Conservation (phyloP, 2,113 vertebrate genomes). For the Spea bombifrons region DNA sequence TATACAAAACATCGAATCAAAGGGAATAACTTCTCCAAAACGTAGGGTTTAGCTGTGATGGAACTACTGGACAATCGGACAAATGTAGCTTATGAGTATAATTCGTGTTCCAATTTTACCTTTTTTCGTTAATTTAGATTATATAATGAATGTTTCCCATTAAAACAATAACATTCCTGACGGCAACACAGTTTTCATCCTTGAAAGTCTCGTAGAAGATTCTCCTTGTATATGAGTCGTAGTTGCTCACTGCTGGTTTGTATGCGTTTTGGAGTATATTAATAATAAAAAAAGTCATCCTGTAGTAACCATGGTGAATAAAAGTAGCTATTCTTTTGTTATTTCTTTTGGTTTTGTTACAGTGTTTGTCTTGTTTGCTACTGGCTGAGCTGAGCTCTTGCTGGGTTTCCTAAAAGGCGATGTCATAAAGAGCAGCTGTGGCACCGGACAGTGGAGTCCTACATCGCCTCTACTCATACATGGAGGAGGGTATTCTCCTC, state of each 20-base stretch:
- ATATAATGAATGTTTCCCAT: too few species aligned
- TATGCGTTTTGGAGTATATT: conserved; percentile 8
- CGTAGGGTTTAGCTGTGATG: too few species aligned
- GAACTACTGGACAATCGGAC: too few species aligned
- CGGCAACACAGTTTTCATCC: too few species aligned
- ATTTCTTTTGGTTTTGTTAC: conserved; percentile 34
- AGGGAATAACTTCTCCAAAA: too few species aligned
- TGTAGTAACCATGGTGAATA: conserved; percentile 27
- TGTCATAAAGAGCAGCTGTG: conserved; percentile 33
- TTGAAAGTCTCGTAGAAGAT: too few species aligned
- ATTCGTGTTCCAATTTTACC: too few species aligned
- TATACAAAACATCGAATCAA: too few species aligned
- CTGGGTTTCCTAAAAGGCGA: conserved; percentile 22
- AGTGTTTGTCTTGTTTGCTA: conserved; percentile 36
- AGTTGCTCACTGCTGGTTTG: conserved; percentile 5
- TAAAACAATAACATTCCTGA: too few species aligned
- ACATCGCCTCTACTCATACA: neutral
- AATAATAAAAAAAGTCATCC: conserved; percentile 5
- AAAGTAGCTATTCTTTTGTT: conserved; percentile 24
- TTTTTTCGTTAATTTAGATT: too few species aligned
- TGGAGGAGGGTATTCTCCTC: conserved; percentile 12
- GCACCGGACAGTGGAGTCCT: conserved; percentile 31
- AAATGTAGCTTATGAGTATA: too few species aligned
- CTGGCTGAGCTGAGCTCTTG: conserved; percentile 18
- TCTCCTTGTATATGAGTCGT: neutral